A percentile compares a stretch with the other conserved stretches of the same genome.
These are phyloP conservation scores for Pseudorasbora parva DNA, from an alignment of 2,113 vertebrate species.

Conservation along the genomic window DNA sequence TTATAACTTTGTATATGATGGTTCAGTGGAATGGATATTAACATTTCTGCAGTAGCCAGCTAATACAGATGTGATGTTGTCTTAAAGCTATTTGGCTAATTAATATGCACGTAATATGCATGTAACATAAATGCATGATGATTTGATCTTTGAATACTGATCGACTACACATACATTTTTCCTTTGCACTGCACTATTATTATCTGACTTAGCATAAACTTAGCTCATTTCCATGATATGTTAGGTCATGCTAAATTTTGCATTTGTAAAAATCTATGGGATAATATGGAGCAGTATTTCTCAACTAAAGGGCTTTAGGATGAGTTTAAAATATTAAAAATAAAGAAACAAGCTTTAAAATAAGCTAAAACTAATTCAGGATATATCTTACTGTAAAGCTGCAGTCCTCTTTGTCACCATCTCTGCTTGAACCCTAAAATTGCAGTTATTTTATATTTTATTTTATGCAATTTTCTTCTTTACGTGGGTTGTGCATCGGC, in stretches of 20 bases:
- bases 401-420: too few species aligned
- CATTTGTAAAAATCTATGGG: background rate
- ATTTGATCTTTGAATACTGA: background rate
- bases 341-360: background rate
- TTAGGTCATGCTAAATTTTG: background rate
- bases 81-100: background rate
- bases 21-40: background rate
- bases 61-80: background rate
- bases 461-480: too few species aligned
- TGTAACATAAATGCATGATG: background rate
- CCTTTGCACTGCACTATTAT: background rate
- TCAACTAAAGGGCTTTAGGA: background rate
- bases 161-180: background rate
- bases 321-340: background rate
- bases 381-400: too few species aligned
- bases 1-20: background rate
- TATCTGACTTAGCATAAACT: background rate
- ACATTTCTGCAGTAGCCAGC: background rate
- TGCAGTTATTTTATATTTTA: too few species aligned
- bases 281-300: background rate
- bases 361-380: background rate
- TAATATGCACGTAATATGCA: background rate
- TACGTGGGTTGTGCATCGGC: too few species aligned
- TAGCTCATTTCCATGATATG: background rate
- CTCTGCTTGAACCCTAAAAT: too few species aligned